Conservation (phyloP, 2,797 vertebrate species). For the Phrynocephalus forsythii region DNA sequence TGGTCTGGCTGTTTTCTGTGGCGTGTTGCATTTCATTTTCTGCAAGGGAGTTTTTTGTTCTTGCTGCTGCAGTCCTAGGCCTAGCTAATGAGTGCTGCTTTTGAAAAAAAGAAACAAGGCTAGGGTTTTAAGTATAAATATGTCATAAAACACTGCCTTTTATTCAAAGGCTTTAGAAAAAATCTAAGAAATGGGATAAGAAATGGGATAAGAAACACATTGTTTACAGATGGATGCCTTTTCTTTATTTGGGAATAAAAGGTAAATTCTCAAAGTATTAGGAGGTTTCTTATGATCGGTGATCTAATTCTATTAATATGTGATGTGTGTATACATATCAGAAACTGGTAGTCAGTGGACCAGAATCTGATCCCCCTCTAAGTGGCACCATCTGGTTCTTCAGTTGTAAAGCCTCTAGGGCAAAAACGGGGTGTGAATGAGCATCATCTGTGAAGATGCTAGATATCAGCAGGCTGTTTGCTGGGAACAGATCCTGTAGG, state of each 20-base stretch:
- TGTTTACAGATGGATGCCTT: background rate
- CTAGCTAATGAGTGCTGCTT: background rate
- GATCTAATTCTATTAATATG: background rate
- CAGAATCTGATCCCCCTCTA: background rate
- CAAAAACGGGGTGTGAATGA: background rate
- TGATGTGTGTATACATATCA: background rate
- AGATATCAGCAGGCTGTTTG: background rate
- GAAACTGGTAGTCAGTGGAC: background rate
- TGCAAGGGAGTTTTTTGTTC: conserved; percentile 36
- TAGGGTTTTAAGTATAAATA: conserved; percentile 8
- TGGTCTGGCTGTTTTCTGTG: conserved; percentile 64
- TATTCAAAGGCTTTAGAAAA: conserved; percentile 46
- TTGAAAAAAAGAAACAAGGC: no score
- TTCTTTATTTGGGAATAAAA: background rate
- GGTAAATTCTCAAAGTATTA: background rate
- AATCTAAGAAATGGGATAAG: conserved; percentile 18
- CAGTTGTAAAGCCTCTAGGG: background rate
- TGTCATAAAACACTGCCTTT: conserved; percentile 41
- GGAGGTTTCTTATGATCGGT: background rate
- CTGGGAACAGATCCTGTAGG: background rate
- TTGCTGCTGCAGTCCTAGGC: conserved; percentile 42
- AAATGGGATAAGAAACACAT: background rate
- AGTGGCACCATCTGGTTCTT: background rate
- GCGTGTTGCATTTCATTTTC: conserved; percentile 71
- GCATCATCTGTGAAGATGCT: background rate